Evolutionary conservation across 2,113 vertebrate species (phyloP).

Genomic region (Vulpes ferrilata): DNA sequence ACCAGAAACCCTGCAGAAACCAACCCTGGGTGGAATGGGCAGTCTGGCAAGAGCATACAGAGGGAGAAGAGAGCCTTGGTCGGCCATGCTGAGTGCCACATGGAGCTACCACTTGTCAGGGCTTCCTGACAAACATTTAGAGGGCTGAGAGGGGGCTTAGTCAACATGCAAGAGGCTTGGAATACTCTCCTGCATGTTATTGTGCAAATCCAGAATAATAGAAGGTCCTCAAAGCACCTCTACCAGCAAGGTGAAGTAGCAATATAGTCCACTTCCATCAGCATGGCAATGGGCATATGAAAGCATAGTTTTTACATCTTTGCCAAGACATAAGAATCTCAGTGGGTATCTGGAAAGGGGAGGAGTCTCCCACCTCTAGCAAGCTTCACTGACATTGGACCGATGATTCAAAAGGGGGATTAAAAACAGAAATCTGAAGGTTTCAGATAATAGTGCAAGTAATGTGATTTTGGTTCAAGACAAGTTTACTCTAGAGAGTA

Average conservation of each 20-base stretch:
- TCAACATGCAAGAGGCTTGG: neutral
- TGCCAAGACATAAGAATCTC: slow-evolving; percentile 50
- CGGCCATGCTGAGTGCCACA: neutral
- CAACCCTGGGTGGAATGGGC: neutral
- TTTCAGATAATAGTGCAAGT: neutral
- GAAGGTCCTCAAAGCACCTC: neutral
- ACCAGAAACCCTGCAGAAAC: neutral
- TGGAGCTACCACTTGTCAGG: neutral
- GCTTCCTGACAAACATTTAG: slow-evolving; percentile 34
- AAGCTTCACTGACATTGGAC: neutral
- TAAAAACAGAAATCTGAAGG: neutral
- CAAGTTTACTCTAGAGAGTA: neutral
- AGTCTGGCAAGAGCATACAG: slow-evolving; percentile 47
- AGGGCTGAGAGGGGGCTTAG: neutral
- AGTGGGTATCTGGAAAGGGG: neutral
- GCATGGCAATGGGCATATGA: neutral
- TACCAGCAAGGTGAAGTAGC: neutral
- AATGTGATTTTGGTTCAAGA: slow-evolving; percentile 24
- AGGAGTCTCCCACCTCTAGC: neutral
- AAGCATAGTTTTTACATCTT: slow-evolving; percentile 33
- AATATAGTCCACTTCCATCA: neutral
- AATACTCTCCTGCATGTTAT: neutral
- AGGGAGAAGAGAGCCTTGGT: neutral
- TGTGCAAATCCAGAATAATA: neutral
- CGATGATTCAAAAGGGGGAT: slow-evolving; percentile 33